These are phyloP conservation scores for Orchesella flavescens DNA, from an alignment of 2,888 invertebrate genomes.

Conservation along the genomic window DNA sequence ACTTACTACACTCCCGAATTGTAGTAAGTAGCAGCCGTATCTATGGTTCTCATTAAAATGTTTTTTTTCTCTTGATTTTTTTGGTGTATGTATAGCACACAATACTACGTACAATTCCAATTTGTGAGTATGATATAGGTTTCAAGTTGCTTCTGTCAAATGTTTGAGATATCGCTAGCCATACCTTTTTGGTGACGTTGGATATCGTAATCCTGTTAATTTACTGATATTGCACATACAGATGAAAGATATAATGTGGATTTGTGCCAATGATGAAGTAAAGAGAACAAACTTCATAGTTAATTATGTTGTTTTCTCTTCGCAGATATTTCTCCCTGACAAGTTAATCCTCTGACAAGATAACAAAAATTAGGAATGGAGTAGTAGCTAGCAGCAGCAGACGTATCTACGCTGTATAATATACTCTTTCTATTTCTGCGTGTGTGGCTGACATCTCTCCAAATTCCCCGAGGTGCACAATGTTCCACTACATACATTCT, in stretches of 20 bases:
- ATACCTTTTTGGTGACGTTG: slow-evolving; percentile 22
- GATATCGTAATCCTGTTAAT: slow-evolving; percentile 48
- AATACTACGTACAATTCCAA: no score
- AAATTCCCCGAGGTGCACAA: slow-evolving; percentile 13
- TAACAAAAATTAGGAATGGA: slow-evolving; percentile 14
- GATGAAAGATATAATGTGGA: slow-evolving; percentile 49
- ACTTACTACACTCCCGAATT: not conserved
- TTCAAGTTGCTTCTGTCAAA: no score
- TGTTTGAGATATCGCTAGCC: no score
- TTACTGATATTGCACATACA: slow-evolving; percentile 35
- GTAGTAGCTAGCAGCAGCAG: not conserved
- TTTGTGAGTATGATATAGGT: not conserved
- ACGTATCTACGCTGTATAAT: not conserved
- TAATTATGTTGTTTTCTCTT: slow-evolving; percentile 63
- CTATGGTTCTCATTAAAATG: no score
- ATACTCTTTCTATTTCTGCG: not conserved
- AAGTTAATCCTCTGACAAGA: slow-evolving; percentile 57
- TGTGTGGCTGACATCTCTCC: slow-evolving; percentile 34
- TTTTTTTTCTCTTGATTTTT: no score
- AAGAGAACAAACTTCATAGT: slow-evolving; percentile 61
- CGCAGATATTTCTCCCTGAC: slow-evolving; percentile 53
- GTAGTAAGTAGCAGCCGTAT: no score
- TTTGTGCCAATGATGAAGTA: slow-evolving; percentile 58
- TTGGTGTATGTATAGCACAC: no score
- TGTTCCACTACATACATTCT: not conserved